Evolutionary conservation across 2,113 vertebrate genomes (phyloP).

Genomic region (Actinemys pallida): DNA sequence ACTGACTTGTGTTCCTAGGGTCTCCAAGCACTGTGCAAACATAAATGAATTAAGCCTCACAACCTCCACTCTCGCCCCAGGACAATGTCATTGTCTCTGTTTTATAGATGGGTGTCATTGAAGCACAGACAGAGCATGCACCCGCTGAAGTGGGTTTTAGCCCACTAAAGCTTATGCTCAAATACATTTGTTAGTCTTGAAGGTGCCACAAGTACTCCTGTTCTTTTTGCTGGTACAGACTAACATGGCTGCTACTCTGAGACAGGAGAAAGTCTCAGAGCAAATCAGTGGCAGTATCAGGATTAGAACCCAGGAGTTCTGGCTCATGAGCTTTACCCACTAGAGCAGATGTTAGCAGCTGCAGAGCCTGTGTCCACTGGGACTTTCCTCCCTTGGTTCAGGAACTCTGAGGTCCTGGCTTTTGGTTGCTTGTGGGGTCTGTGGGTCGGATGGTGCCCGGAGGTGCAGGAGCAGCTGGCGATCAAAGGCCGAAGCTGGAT

Average conservation of each 20-base stretch:
- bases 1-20: not conserved
- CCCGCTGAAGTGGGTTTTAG: too few relatives aligned
- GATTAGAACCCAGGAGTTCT: not conserved
- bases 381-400: not conserved
- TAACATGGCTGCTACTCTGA: too few relatives aligned
- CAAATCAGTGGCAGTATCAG: rapidly evolving
- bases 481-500: rapidly evolving
- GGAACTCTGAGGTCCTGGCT: not conserved
- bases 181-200: too few relatives aligned
- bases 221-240: too few relatives aligned
- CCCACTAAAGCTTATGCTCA: too few relatives aligned
- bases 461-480: rapidly evolving
- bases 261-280: not conserved
- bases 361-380: not conserved
- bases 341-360: not conserved
- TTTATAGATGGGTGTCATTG: not conserved
- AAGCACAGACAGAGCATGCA: too few relatives aligned
- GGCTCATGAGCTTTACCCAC: rapidly evolving
- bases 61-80: not conserved
- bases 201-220: too few relatives aligned
- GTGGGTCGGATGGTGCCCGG: not conserved
- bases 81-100: too few relatives aligned
- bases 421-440: not conserved
- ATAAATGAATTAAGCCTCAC: not conserved
- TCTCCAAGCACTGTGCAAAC: not conserved